These are phyloP conservation scores for Agrochola circellaris DNA, from an alignment of 2,888 invertebrate species.

Conservation along the genomic window DNA sequence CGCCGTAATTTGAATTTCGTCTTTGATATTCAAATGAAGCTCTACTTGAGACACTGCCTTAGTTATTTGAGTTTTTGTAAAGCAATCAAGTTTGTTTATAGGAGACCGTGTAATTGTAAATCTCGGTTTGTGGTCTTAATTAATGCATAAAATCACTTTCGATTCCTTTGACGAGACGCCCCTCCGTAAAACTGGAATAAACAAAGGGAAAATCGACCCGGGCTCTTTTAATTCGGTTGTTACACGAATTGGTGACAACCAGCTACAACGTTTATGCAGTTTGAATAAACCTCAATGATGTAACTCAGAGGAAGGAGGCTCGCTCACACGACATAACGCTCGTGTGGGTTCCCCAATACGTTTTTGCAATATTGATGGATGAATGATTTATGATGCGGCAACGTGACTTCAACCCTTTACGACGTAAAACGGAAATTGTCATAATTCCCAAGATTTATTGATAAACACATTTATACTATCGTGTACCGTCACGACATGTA, in stretches of 20 bases:
- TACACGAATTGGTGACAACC: conserved; percentile 55
- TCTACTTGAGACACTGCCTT: conserved; percentile 91
- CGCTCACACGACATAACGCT: conserved; percentile 38
- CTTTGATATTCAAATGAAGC: conserved; percentile 91
- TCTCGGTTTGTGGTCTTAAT: conserved; percentile 89
- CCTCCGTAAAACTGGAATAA: conserved; percentile 79
- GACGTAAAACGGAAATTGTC: conserved; percentile 61
- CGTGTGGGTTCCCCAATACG: conserved; percentile 53
- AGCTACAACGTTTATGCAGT: conserved; percentile 49
- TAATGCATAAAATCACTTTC: conserved; percentile 87
- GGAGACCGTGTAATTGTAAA: conserved; percentile 89
- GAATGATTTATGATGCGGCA: conserved; percentile 67
- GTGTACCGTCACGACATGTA: conserved; percentile 68
- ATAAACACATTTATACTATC: conserved; percentile 68
- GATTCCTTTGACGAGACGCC: conserved; percentile 79
- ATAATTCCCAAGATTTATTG: conserved; percentile 67
- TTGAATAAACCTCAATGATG: conserved; percentile 55
- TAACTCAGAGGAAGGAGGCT: conserved; percentile 26
- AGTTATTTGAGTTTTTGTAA: conserved; percentile 91
- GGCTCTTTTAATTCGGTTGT: conserved; percentile 72
- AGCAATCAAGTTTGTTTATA: conserved; percentile 91
- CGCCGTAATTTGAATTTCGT: conserved; percentile 90
- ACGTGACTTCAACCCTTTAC: conserved; percentile 65
- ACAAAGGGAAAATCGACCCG: conserved; percentile 74
- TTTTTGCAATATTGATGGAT: conserved; percentile 66